phyloP scores from a whole-genome alignment of 1,140 invertebrate genomes.

The Triops cancriformis region DNA sequence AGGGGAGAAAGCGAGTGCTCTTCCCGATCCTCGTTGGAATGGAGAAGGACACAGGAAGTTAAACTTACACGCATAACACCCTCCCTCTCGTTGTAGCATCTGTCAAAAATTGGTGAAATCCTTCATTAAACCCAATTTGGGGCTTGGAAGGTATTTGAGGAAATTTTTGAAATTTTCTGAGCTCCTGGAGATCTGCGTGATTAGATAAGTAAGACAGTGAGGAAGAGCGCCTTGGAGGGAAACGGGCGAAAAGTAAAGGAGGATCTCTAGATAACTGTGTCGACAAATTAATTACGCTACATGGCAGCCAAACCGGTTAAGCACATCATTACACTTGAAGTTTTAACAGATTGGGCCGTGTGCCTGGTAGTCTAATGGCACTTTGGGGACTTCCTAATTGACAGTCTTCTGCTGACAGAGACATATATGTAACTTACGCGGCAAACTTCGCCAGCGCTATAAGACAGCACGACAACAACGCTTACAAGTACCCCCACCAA shows the following conservation, averaged over 20 bases:
- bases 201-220: constrained; percentile 1
- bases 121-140: neutral
- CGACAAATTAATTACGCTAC: constrained; percentile 14
- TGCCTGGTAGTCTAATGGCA: neutral
- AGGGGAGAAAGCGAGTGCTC: neutral
- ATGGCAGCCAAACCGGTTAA: constrained; percentile 9
- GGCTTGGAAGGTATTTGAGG: neutral
- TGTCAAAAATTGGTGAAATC: neutral
- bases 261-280: neutral
- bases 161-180: neutral
- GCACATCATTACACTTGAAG: constrained; percentile 4
- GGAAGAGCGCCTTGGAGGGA: neutral
- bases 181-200: neutral
- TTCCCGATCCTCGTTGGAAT: neutral
- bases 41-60: neutral
- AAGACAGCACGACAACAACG: neutral
- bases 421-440: neutral
- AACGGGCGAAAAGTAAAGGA: neutral
- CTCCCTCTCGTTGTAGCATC: neutral
- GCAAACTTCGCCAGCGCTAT: neutral
- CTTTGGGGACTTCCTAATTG: constrained; percentile 10
- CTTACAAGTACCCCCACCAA: neutral
- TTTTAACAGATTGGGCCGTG: neutral
- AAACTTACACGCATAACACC: neutral
- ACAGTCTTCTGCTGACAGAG: neutral